These are phyloP conservation scores for Dendrocopos noguchii DNA, from an alignment of 2,113 vertebrate genomes.

Conservation along the genomic window DNA sequence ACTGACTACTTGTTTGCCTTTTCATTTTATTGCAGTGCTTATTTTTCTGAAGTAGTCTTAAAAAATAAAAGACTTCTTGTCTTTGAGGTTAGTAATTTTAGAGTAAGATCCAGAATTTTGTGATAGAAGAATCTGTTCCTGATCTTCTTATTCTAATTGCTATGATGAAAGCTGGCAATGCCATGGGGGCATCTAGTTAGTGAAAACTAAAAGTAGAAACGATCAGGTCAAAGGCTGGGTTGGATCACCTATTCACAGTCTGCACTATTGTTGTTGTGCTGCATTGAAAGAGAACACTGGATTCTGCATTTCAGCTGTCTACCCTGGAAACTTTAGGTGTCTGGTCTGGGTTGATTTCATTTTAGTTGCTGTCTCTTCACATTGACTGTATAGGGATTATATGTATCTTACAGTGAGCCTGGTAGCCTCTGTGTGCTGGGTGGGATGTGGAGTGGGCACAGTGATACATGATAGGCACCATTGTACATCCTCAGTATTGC, in stretches of 20 bases:
- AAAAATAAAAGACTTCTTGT: not conserved
- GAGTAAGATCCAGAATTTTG: not conserved
- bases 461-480: accelerated
- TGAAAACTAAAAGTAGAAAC: not conserved
- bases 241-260: not conserved
- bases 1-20: not conserved
- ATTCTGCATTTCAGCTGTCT: not conserved
- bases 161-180: not conserved
- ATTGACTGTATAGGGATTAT: not conserved
- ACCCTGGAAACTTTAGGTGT: not conserved
- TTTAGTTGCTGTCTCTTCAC: not conserved
- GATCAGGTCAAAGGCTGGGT: not conserved
- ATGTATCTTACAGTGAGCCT: not conserved
- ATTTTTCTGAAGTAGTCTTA: not conserved
- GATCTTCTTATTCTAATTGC: not conserved
- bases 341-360: not conserved
- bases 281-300: not conserved
- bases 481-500: not conserved
- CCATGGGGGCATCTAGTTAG: not conserved
- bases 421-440: not conserved
- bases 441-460: not conserved
- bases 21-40: not conserved
- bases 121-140: not conserved
- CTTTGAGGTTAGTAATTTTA: not conserved
- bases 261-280: not conserved